A percentile compares a stretch with the other conserved stretches of the same genome.
These are phyloP conservation scores for Pseudococcus longispinus DNA, from an alignment of 2,888 invertebrate genomes.

Conservation along the genomic window DNA sequence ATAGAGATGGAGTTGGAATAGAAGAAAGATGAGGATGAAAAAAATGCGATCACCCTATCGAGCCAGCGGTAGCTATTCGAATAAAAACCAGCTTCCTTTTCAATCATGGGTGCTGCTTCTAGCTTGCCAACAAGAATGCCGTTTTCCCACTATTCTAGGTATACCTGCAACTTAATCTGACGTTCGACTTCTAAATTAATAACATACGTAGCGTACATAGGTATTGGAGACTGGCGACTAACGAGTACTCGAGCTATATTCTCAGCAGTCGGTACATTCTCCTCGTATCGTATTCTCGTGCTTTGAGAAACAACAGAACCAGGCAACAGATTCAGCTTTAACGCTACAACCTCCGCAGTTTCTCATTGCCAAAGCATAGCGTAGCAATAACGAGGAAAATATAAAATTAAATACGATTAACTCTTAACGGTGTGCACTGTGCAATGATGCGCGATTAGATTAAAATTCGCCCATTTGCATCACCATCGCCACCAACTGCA, in stretches of 20 bases:
- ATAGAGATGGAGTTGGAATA: not conserved
- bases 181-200: conserved; percentile 49
- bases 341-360: not conserved
- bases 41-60: conserved; percentile 44
- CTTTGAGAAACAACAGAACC: not conserved
- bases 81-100: conserved; percentile 45
- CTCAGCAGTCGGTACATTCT: not conserved
- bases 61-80: conserved; percentile 32
- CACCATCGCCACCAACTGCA: not conserved
- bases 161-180: conserved; percentile 47
- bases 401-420: not conserved
- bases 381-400: not conserved
- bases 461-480: not conserved
- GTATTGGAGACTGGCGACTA: not conserved
- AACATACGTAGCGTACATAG: conserved; percentile 13
- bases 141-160: conserved; percentile 43
- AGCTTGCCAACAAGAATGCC: conserved; percentile 40
- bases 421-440: not conserved
- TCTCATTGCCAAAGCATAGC: not conserved
- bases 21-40: not conserved
- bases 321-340: not conserved
- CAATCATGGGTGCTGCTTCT: conserved; percentile 48
- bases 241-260: not conserved
- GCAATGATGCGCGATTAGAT: not conserved
- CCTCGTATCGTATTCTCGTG: not conserved